Percentiles rank a stretch among this genome's conserved stretches.
These are phyloP conservation scores for Brachyistius frenatus DNA, from an alignment of 2,113 vertebrate species.

Conservation along the genomic window DNA sequence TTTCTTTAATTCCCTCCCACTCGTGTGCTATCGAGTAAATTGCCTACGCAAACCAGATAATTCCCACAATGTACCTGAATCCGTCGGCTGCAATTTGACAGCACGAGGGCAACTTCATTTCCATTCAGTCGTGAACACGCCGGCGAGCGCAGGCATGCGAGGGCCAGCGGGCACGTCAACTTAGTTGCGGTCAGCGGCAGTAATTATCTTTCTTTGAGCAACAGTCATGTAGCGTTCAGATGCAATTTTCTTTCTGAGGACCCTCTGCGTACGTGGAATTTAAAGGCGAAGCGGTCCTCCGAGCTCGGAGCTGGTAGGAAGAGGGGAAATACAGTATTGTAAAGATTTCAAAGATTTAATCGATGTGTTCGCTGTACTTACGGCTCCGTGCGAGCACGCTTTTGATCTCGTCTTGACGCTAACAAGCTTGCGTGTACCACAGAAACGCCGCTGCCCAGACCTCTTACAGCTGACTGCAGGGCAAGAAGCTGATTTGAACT, in stretches of 20 bases:
- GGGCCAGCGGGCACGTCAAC: conserved; percentile 22
- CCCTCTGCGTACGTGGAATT: neutral
- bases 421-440: neutral
- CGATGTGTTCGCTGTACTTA: neutral
- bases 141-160: conserved; percentile 4
- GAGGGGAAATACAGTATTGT: neutral
- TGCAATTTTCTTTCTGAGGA: conserved; percentile 22
- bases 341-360: neutral
- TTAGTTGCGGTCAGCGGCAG: conserved; percentile 34
- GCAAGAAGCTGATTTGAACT: conserved; percentile 29
- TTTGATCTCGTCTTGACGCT: conserved; percentile 9
- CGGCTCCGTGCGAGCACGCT: too few species aligned
- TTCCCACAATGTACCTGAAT: conserved; percentile 76
- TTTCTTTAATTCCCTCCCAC: conserved; percentile 87
- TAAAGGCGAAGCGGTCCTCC: neutral
- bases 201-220: conserved; percentile 61
- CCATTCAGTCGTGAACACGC: conserved; percentile 33
- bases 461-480: conserved; percentile 22
- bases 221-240: conserved; percentile 21
- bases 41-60: conserved; percentile 82
- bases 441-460: conserved; percentile 6
- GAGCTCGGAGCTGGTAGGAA: neutral
- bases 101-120: conserved; percentile 60
- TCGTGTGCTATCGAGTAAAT: conserved; percentile 79
- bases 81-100: conserved; percentile 62